phyloP scores from a whole-genome alignment of 2,797 vertebrate species.

The Gobio occitaniae region DNA sequence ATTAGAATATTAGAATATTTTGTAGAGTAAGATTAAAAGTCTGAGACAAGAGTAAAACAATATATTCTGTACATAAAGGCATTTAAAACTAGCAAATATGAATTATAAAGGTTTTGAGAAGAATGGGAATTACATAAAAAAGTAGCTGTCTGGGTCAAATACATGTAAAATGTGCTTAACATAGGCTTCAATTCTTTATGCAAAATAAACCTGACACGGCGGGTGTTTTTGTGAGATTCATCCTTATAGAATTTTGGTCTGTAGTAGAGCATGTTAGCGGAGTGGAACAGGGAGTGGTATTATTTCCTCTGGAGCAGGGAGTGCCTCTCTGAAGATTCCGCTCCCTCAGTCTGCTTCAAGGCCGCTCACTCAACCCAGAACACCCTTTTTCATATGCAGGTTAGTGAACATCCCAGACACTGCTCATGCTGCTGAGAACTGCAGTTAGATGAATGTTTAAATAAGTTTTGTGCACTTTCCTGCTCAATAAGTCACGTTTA shows the following conservation, averaged over 20 bases:
- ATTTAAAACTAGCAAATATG: background rate
- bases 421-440: no score
- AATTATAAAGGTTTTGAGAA: background rate
- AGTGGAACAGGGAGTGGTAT: no score
- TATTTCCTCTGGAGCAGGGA: background rate
- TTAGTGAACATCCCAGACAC: background rate
- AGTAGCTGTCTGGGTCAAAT: background rate
- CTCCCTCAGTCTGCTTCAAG: no score
- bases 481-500: no score
- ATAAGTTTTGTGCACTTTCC: no score
- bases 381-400: background rate
- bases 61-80: background rate
- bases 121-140: background rate
- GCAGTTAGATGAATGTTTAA: no score
- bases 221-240: background rate
- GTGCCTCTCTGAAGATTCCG: background rate
- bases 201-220: background rate
- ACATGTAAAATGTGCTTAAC: background rate
- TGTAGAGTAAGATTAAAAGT: background rate
- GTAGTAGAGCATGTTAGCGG: background rate
- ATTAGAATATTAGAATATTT: no score
- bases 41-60: background rate
- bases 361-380: background rate
- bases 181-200: background rate
- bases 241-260: slow-evolving; percentile 1